Evolutionary conservation across 2,113 vertebrate genomes (phyloP), one percentile per base, ranked within the genome.

Genomic region (Bucco capensis): DNA sequence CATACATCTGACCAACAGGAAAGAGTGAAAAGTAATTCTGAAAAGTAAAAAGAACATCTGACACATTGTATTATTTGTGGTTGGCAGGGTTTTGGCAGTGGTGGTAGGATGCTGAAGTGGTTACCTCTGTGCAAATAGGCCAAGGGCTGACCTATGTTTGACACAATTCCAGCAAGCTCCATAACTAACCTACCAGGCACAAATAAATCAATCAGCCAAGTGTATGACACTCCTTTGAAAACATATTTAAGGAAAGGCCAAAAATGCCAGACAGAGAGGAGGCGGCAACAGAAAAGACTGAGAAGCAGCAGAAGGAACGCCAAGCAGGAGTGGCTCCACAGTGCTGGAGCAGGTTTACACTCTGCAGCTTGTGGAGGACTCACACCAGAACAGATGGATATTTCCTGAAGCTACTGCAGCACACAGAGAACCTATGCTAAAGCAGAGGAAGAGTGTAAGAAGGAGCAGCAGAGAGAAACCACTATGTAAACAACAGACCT

Each of bases 371-470:
- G 22, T 1, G 1, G 35, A 87, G 31, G 11, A 72, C 11, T 6
- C 17, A n/a, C 37, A 28, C 6, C 17, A 50, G 31, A 65, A 27
- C 8, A 65, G 31, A 31, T 6, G 13, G 35, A 10, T 65, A n/a
- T 65, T 87, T 79, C 35, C 50, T 37, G 30, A 49, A 65, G 42
- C 13, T 57, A 31, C 30, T 49, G 50, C n/a, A 44, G 67, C n/a
- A 22, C 1, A 0, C 11, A 44, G 9, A 80, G 27, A 51, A 37
- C 27, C 12, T 73, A n/a, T 0, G 1, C 14, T 37, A 44, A 8
- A 65, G 27, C 50, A 57, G 18, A 80, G 12, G 31, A 57, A 57
- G 50, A 57, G 25, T 11, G 23, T 56, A 27, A 50, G 30, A 75
- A 27, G 28, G 16, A 70, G 30, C 16, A 64, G 13, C 24, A 71